A percentile compares a stretch with the other conserved stretches of the same genome.
These are phyloP conservation scores for Triplophysa dalaica DNA, from an alignment of 2,113 vertebrate genomes.

Conservation along the genomic window DNA sequence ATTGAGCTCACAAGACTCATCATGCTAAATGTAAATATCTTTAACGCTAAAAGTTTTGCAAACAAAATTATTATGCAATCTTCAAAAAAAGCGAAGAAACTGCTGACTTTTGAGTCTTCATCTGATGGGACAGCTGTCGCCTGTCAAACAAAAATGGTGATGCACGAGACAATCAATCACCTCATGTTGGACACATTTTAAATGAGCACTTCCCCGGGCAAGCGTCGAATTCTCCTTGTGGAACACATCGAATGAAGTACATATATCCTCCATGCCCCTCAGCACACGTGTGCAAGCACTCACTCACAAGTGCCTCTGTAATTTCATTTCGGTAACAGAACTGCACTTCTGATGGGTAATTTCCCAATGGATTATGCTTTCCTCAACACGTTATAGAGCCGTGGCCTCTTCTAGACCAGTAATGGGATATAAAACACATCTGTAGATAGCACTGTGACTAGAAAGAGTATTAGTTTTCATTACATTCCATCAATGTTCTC, in stretches of 20 bases:
- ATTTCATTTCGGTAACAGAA: slow-evolving; percentile 77
- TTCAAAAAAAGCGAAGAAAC: neutral
- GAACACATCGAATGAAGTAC: slow-evolving; percentile 68
- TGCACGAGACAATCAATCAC: slow-evolving; percentile 72
- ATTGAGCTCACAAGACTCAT: no score
- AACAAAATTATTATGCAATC: no score
- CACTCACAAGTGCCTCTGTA: slow-evolving; percentile 75
- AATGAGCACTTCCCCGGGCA: slow-evolving; percentile 69
- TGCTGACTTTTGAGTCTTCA: neutral
- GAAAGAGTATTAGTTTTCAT: slow-evolving; percentile 73
- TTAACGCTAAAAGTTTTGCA: no score
- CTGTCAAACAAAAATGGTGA: slow-evolving; percentile 54
- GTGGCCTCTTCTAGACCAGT: slow-evolving; percentile 67
- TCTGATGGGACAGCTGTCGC: slow-evolving; percentile 51
- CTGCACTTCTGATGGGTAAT: slow-evolving; percentile 78
- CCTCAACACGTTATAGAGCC: slow-evolving; percentile 70
- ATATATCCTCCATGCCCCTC: slow-evolving; percentile 50
- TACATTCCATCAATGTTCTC: slow-evolving; percentile 64
- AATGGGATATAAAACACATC: slow-evolving; percentile 76
- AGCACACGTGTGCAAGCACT: slow-evolving; percentile 55
- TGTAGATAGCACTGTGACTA: slow-evolving; percentile 63
- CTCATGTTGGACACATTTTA: slow-evolving; percentile 72
- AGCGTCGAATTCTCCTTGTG: slow-evolving; percentile 60
- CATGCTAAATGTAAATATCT: no score
- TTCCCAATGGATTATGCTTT: slow-evolving; percentile 77